Evolutionary conservation across 2,888 invertebrate genomes (phyloP), one percentile per base, ranked within the genome.

Genomic region (Diaprepes abbreviatus): DNA sequence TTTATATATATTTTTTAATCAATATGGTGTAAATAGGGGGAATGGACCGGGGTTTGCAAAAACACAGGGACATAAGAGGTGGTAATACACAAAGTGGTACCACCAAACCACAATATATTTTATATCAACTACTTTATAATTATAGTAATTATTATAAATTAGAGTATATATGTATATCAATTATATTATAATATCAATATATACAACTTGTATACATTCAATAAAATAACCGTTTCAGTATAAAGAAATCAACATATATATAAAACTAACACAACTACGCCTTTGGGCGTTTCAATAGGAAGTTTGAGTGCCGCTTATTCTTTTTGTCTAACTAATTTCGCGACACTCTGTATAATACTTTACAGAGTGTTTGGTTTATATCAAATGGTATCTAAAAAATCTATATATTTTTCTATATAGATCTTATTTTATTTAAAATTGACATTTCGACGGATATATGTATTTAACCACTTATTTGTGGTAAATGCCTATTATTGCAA

Each of bases 161-260:
- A 82, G 82, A 83, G 81, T 83, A 83, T 81, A 82, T 76, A 71
- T 82, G 80, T 83, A 75, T 79, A 70, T 70, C 70, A 70, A 66
- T 70, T 60, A 78, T 79, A 79, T 79, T 77, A 78, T 80, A 78
- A 80, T 81, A 81, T 80, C 79, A 83, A 83, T 84, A 84, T 84
- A 83, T 84, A 84, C 83, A 84, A 81, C 81, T 82, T 84, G 84
- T 84, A 83, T 83, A 84, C 83, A 84, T 79, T 81, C 78, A 84
- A 81, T 82, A 80, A 82, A 80, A 79, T 79, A 83, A 82, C 77
- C 74, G 66, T 57, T 79, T 81, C 82, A 80, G 81, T 80, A 80
- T 76, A 82, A 82, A 79, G 78, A 82, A 82, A 80, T 75, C 79
- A 80, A 81, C 75, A 77, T 73, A 80, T 79, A 63, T 67, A 67